phyloP scores from a whole-genome alignment of 2,113 vertebrate genomes.

The Oncorhynchus tshawytscha region DNA sequence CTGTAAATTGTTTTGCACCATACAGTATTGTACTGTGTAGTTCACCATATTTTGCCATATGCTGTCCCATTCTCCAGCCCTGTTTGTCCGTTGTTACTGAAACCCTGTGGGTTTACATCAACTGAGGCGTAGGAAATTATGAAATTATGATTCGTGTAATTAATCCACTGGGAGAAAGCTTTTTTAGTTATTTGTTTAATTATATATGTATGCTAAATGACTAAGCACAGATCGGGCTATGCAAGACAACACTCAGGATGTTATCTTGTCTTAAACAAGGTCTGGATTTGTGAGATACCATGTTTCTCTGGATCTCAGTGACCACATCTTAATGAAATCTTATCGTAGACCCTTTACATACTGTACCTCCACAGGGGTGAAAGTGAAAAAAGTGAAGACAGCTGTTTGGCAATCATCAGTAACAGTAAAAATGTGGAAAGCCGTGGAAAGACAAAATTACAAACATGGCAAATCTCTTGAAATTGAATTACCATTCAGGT shows the following conservation, averaged over 20 bases:
- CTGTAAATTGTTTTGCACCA: too few species aligned
- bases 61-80: not conserved
- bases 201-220: too few species aligned
- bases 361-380: not conserved
- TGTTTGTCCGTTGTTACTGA: not conserved
- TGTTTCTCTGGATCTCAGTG: not conserved
- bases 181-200: too few species aligned
- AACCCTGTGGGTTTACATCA: not conserved
- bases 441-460: not conserved
- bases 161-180: not conserved
- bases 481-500: not conserved
- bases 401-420: constrained; percentile 1
- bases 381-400: not conserved
- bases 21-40: too few species aligned
- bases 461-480: not conserved
- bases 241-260: not conserved
- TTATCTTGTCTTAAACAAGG: constrained; percentile 7
- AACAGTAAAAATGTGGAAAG: not conserved
- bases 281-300: constrained; percentile 2
- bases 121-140: not conserved
- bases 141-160: not conserved
- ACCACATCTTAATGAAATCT: constrained; percentile 25
- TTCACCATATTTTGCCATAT: not conserved
- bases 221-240: too few species aligned
- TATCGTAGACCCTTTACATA: not conserved